These are phyloP conservation scores for Otus scops DNA, from an alignment of 2,797 vertebrate species.

Conservation along the genomic window DNA sequence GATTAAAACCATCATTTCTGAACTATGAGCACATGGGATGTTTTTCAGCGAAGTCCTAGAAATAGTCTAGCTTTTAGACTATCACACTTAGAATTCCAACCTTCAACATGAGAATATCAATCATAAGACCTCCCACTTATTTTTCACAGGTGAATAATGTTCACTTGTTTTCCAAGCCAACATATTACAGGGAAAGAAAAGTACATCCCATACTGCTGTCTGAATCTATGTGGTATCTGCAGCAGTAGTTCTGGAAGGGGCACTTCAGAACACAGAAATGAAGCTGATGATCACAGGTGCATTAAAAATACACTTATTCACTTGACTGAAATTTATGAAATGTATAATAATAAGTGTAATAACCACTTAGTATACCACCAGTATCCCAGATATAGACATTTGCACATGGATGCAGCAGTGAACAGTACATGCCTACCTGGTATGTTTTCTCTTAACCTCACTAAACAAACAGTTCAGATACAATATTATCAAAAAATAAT, in stretches of 20 bases:
- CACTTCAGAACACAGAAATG: background rate
- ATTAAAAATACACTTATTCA: constrained; percentile 39
- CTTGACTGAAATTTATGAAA: constrained; percentile 15
- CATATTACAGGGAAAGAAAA: background rate
- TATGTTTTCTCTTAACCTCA: background rate
- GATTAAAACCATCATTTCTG: background rate
- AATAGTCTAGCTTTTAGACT: background rate
- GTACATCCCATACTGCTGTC: background rate
- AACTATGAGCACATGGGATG: background rate
- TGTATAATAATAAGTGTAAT: background rate
- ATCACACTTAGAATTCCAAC: background rate
- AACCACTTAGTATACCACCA: background rate
- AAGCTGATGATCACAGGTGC: background rate
- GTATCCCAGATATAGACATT: background rate
- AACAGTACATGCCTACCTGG: background rate
- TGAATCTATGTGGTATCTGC: background rate
- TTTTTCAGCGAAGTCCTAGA: background rate
- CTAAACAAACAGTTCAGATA: background rate
- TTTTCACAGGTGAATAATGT: background rate
- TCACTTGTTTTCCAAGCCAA: background rate
- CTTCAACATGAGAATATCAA: background rate
- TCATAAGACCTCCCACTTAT: background rate
- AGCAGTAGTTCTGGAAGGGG: background rate
- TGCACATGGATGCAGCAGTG: background rate
- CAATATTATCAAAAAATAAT: background rate